phyloP scores from a whole-genome alignment of 2,888 invertebrate species.

The Ernsta delagoae region DNA sequence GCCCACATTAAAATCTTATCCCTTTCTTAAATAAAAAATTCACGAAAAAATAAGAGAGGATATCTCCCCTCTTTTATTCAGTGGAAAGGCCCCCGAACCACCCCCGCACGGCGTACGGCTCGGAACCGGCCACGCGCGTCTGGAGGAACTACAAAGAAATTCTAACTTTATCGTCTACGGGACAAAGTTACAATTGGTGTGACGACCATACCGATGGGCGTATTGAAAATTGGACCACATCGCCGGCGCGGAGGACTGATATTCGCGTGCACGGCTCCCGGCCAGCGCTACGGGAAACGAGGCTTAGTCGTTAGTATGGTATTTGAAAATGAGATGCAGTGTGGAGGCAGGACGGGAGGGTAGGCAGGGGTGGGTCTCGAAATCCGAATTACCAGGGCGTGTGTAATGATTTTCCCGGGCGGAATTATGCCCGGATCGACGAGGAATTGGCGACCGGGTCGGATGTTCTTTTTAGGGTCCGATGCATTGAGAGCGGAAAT shows the following conservation, averaged over 20 bases:
- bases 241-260: slow-evolving; percentile 56
- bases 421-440: slow-evolving; percentile 80
- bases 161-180: slow-evolving; percentile 68
- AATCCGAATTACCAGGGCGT: slow-evolving; percentile 84
- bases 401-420: slow-evolving; percentile 83
- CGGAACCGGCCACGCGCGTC: slow-evolving; percentile 48
- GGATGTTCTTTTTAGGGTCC: slow-evolving; percentile 58
- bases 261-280: slow-evolving; percentile 53
- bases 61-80: slow-evolving; percentile 80
- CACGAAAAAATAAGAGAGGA: slow-evolving; percentile 82
- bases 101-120: slow-evolving; percentile 53
- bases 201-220: slow-evolving; percentile 42
- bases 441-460: slow-evolving; percentile 63
- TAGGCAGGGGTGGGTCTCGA: slow-evolving; percentile 65
- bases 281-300: slow-evolving; percentile 60
- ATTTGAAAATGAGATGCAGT: slow-evolving; percentile 85
- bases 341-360: slow-evolving; percentile 53
- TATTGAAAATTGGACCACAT: slow-evolving; percentile 55
- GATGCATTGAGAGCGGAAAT: slow-evolving; percentile 46
- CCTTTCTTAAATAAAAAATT: slow-evolving; percentile 85
- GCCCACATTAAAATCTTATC: slow-evolving; percentile 85
- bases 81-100: slow-evolving; percentile 55
- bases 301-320: slow-evolving; percentile 67
- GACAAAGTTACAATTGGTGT: slow-evolving; percentile 74
- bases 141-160: slow-evolving; percentile 68